phyloP scores from a whole-genome alignment of 2,113 vertebrate species.

The Argyrosomus japonicus region DNA sequence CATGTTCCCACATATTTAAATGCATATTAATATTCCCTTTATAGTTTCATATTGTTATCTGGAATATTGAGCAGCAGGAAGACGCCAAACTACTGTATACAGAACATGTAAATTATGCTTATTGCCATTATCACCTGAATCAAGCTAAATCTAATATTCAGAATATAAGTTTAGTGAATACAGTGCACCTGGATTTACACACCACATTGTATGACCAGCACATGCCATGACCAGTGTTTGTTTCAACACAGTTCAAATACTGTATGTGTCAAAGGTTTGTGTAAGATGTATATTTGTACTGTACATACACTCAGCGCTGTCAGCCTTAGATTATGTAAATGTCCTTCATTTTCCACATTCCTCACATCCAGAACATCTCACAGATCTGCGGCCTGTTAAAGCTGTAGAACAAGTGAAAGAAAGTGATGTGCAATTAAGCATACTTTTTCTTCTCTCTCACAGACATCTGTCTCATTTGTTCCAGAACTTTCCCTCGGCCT shows the following conservation, averaged over 20 bases:
- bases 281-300: not conserved
- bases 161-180: constrained; percentile 1
- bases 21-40: constrained; percentile 1
- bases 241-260: not conserved
- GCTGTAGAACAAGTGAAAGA: constrained; percentile 23
- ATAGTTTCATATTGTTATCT: constrained; percentile 9
- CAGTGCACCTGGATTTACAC: constrained; percentile 24
- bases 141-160: constrained; percentile 6
- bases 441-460: not conserved
- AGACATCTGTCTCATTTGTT: constrained; percentile 57
- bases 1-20: not conserved
- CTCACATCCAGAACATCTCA: not conserved
- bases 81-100: constrained; percentile 11
- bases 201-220: constrained; percentile 3
- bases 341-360: not conserved
- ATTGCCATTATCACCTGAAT: not conserved
- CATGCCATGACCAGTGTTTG: not conserved
- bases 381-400: constrained; percentile 19
- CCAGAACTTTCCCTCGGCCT: constrained; percentile 79
- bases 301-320: constrained; percentile 6
- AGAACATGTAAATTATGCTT: not conserved
- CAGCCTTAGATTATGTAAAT: not conserved
- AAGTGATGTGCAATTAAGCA: not conserved
- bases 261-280: not conserved
- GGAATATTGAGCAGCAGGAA: constrained; percentile 24